Percentiles rank a stretch among this genome's conserved stretches.
These are phyloP conservation scores for Drosophila dives DNA, from an alignment of 2,888 invertebrate species.

Conservation along the genomic window DNA sequence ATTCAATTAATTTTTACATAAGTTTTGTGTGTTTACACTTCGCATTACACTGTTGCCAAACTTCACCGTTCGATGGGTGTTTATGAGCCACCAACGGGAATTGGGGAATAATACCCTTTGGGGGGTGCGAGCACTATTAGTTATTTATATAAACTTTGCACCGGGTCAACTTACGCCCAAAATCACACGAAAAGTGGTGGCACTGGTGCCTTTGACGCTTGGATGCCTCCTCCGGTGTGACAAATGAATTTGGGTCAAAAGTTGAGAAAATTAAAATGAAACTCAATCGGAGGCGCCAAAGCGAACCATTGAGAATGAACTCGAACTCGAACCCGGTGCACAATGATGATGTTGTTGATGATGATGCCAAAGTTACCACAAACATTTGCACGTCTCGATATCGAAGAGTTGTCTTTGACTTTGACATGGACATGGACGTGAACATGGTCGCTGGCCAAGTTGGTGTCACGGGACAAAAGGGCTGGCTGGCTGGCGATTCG, in stretches of 20 bases:
- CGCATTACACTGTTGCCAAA: slow-evolving; percentile 23
- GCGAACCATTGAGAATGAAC: slow-evolving; percentile 19
- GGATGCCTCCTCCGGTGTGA: slow-evolving; percentile 57
- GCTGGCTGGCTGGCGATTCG: slow-evolving; percentile 55
- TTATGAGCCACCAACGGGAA: slow-evolving; percentile 51
- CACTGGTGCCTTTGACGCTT: slow-evolving; percentile 56
- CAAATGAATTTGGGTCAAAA: slow-evolving; percentile 78
- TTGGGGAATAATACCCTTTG: slow-evolving; percentile 20
- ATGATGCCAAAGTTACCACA: slow-evolving; percentile 45
- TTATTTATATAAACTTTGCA: slow-evolving; percentile 66
- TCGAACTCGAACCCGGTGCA: slow-evolving; percentile 15
- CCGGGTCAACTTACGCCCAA: slow-evolving; percentile 23
- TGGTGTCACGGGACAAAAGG: slow-evolving; percentile 43
- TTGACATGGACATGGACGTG: not conserved
- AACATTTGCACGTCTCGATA: slow-evolving; percentile 53
- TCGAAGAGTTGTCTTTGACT: slow-evolving; percentile 7
- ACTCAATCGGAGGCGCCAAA: slow-evolving; percentile 21
- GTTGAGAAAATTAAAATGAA: slow-evolving; percentile 70
- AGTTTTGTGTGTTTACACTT: slow-evolving; percentile 5
- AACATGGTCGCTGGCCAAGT: slow-evolving; percentile 8
- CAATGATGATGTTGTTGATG: not conserved
- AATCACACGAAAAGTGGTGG: slow-evolving; percentile 9
- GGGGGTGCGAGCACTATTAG: slow-evolving; percentile 53
- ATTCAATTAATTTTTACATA: not conserved
- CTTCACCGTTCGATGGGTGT: slow-evolving; percentile 28